Evolutionary conservation across 1,140 invertebrate genomes (phyloP), one percentile per base, ranked within the genome.

Genomic region (Drosophila carrolli): DNA sequence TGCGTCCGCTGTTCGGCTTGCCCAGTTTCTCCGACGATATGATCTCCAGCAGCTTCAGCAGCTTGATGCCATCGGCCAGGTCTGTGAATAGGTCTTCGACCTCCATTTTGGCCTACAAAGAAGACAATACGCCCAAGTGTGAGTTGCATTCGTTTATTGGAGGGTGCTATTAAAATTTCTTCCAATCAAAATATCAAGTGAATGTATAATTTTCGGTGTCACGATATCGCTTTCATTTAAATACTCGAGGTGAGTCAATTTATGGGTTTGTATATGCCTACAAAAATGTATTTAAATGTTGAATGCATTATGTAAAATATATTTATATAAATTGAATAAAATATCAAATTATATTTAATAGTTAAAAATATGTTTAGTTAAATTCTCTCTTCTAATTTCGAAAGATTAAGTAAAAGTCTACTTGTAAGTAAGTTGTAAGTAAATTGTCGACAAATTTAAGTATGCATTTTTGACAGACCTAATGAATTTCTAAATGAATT

Each of bases 21-120:
- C 97, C 98, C 75, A 99, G 94, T 91, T 98, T 97, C 93, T 99
- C 98, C 11, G 98, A 98, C 59, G 98, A 99, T 93, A 99, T 99
- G 81, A 99, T 99, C 95, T 99, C 99, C 92, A 99, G 94, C 56
- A 99, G 95, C 93, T 99, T 99, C 65, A 99, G 95, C 54, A 99
- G 94, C 84, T 98, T 97, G 91, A 97, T 97, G 27, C 99, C 98
- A 94, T 99, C 98, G 41, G 96, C 97, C 70, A 99, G 94, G 94
- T 99, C 99, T 77, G 95, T 96, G 94, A 99, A 99, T 68, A 99
- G 94, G 93, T 99, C 98, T 81, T 98, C 97, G 93, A 99, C 98
- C 93, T 99, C 97, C 97, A 98, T 97, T 50, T 97, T 96, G 47
- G 96, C 96, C 96, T 97, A 93, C 56, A 75, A 73, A 47, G 32